phyloP scores from a whole-genome alignment of 1,140 invertebrate species.

The Hycleus phaleratus region DNA sequence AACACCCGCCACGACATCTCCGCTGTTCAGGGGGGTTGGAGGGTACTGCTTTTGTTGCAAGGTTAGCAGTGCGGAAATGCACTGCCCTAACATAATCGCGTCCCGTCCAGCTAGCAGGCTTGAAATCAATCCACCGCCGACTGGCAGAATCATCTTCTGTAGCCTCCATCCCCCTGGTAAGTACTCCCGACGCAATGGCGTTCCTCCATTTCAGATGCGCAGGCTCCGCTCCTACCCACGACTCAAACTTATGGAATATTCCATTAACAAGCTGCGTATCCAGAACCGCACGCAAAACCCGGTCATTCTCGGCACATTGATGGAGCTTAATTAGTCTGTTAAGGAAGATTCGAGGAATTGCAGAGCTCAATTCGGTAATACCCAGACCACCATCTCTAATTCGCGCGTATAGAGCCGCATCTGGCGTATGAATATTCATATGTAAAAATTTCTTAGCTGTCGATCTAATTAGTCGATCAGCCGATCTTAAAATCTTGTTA shows the following conservation, averaged over 20 bases:
- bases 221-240: no score
- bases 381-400: constrained; percentile 17
- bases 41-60: constrained; percentile 17
- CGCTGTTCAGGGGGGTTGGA: not conserved
- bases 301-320: no score
- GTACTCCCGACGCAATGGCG: not conserved
- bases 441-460: constrained; percentile 31
- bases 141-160: constrained; percentile 1
- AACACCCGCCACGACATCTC: constrained; percentile 1
- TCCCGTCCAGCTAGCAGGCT: constrained; percentile 12
- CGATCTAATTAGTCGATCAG: constrained; percentile 5
- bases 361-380: constrained; percentile 5
- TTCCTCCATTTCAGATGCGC: no score
- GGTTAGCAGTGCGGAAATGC: constrained; percentile 17
- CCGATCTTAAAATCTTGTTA: not conserved
- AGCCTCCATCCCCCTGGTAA: not conserved
- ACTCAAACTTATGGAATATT: no score
- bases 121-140: constrained; percentile 1
- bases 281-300: no score
- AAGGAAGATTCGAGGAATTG: not conserved
- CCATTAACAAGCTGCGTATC: no score
- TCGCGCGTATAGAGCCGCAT: constrained; percentile 34
- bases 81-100: constrained; percentile 17
- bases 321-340: not conserved
- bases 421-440: constrained; percentile 34